Conservation (phyloP, 2,113 vertebrate species). For the Corythoichthys intestinalis region DNA sequence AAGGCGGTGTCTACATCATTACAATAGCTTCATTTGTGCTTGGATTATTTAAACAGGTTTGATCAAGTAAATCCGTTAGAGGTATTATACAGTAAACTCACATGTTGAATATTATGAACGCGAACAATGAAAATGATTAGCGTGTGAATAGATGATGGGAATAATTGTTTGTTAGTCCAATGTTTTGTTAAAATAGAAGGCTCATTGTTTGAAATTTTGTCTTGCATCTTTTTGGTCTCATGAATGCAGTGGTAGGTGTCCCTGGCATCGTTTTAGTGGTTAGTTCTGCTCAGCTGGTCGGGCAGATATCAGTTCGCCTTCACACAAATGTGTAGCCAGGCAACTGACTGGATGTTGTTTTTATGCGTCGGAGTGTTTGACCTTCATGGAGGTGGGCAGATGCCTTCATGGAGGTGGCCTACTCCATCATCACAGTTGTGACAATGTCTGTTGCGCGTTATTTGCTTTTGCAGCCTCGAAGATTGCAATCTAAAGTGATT, state of each 20-base stretch:
- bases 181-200: not conserved
- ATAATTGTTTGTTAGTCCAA: not conserved
- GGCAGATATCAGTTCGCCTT: not conserved
- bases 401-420: not conserved
- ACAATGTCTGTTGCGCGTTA: not conserved
- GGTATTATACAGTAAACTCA: not conserved
- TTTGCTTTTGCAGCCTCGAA: not conserved
- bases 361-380: slow-evolving; percentile 8
- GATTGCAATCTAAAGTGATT: not conserved
- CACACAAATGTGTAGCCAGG: slow-evolving; percentile 8
- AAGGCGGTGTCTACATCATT: not conserved
- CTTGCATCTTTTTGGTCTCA: not conserved
- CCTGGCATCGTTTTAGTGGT: not conserved
- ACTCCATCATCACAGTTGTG: not conserved
- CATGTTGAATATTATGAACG: not conserved
- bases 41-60: not conserved
- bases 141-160: not conserved
- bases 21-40: not conserved
- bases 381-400: not conserved
- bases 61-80: not conserved
- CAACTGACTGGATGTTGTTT: slow-evolving; percentile 9
- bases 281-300: not conserved
- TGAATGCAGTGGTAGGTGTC: not conserved
- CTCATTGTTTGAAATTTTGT: not conserved
- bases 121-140: not conserved